Evolutionary conservation across 2,797 vertebrate genomes (phyloP).

Genomic region (Tachyglossus aculeatus): DNA sequence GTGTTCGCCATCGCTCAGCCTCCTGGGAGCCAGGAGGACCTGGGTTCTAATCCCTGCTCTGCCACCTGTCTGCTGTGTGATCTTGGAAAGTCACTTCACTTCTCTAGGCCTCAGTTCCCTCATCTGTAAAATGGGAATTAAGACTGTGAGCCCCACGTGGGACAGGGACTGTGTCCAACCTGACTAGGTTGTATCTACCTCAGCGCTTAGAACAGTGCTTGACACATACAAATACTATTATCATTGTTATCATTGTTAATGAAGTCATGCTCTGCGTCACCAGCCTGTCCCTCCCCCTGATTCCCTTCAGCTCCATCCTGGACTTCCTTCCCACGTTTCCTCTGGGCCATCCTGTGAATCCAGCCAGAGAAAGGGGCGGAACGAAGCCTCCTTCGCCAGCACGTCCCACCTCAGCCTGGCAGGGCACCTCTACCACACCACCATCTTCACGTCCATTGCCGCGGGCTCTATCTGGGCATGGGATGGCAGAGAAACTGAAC

Average conservation of each 20-base stretch:
- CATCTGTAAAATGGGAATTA: too few species aligned
- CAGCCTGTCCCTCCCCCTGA: constrained; percentile 26
- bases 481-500: constrained; percentile 11
- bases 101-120: too few species aligned
- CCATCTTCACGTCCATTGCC: constrained; percentile 12
- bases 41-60: too few species aligned
- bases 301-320: constrained; percentile 29
- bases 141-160: too few species aligned
- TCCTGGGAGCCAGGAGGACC: too few species aligned
- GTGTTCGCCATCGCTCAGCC: constrained; percentile 36
- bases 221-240: too few species aligned
- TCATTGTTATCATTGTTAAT: too few species aligned
- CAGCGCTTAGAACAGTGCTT: too few species aligned
- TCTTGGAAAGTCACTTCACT: too few species aligned
- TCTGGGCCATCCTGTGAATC: constrained; percentile 9
- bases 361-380: neutral
- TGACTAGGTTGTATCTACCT: too few species aligned
- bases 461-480: neutral
- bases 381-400: constrained; percentile 37
- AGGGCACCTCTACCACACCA: constrained; percentile 36
- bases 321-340: neutral
- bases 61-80: too few species aligned
- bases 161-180: too few species aligned
- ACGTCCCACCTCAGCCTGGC: constrained; percentile 26
- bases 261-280: constrained; percentile 26